Base-by-base conservation (phyloP, 2,888 invertebrate genomes). In the Periphyllus acericola region DNA sequence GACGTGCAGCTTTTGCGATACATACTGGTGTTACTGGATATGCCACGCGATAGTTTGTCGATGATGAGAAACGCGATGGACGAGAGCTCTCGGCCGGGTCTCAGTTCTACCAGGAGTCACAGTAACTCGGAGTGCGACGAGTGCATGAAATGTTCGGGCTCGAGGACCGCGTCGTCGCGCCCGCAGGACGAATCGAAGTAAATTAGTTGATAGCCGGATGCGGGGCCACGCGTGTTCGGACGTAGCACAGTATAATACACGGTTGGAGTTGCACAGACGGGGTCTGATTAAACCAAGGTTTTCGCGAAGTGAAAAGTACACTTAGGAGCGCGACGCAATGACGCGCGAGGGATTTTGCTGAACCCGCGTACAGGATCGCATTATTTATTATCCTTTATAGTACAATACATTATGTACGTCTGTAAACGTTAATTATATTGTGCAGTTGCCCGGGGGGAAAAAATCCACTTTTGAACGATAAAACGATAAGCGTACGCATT, bases 1-100 rank as follows among this genome's bases (percentile, higher is more conserved):
- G 32, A 81, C 60, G 5, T 66, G 8, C 9, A 19, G 19, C 81
- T 87, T 11, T 60, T 87, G 11, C 74, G 74, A 14, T 81, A 87
- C 74, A 87, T 87, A 5, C 8, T 87, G 32, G 4, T 52, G 5
- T 66, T 87, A 32, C 9, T 87, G 32, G 25, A 80, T 4, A 34
- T 87, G 4, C 19, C 87, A 14, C 66, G 40, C 1, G 66, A n/a
- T 8, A 21, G 75, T 32, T 5, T 83, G 5, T 21, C 14, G 17
- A 40, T 25, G 46, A 32, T 85, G 32, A 68, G 9, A 74, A 83
- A 36, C 6, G 14, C 0, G 19, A 11, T 11, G 4, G 36, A 72
- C 32, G 34, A 52, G 11, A 46, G 1, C 60, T 3, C 60, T 21
- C 1, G 60, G 25, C 60, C 60, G n/a, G 36, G 72, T 36, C n/a